Base-by-base conservation (phyloP, 1,140 invertebrate genomes). In the Phymorhynchus buccinoides region DNA sequence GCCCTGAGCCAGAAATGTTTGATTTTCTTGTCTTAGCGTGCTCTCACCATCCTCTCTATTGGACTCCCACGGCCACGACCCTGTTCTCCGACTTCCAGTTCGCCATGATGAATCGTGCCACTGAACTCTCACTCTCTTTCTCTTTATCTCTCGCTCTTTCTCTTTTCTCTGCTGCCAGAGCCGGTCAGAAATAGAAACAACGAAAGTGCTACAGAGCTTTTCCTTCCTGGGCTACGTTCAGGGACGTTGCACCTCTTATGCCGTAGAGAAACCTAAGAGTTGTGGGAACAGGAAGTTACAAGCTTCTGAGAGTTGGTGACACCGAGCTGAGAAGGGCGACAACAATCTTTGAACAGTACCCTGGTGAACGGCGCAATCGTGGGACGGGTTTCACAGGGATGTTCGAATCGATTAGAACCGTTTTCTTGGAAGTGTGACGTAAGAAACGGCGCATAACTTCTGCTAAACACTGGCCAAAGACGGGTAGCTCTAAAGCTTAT, bases 121-220 rank as follows among this genome's bases (percentile, higher is more conserved):
- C n/a, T 39, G 12, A 52, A 52, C 48, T 52, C 48, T 52, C 48
- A 14, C 48, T 52, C 48, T 52, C 48, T 52, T 18, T 52, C 48
- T 52, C 48, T 52, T 18, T 52, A 9, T 52, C 48, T 52, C 48
- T 52, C 48, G 12, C 48, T 41, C 42, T 48, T 37, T 39, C n/a
- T 48, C n/a, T 37, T 18, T 80, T n/a, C n/a, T 18, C n/a, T 41
- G 14, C 35, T 80, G 32, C 41, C 78, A 1, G 78, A 80, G 32
- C 16, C n/a, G 79, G 56, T 62, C 22, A 27, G 56, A 62, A 62
- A 62, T 62, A 62, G 56, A 62, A 62, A 62, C 56, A 62, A 62
- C 56, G n/a, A 62, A 62, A 62, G 56, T 62, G 56, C 18, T 27
- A 14, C 56, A 62, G 56, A 62, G n/a, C 12, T 18, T 52, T n/a